A percentile compares a stretch with the other conserved stretches of the same genome.
Conservation (phyloP, 2,113 vertebrate species). For the Numida meleagris region DNA sequence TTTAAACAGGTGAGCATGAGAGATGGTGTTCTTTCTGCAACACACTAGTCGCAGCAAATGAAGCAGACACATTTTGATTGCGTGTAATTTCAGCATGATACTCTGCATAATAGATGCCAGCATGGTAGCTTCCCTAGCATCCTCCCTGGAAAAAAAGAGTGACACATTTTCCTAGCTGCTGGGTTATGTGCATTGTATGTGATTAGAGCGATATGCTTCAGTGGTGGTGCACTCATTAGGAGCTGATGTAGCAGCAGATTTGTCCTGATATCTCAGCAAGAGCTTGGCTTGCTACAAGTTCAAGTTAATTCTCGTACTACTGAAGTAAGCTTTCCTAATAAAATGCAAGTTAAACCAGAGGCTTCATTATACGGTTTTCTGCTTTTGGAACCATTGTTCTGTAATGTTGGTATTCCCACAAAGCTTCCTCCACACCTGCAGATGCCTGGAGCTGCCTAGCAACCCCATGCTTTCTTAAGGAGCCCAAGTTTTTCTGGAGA, state of each 20-base stretch:
- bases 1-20: background rate
- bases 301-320: background rate
- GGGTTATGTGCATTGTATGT: background rate
- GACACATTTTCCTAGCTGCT: background rate
- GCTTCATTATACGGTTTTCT: background rate
- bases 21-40: rapidly evolving
- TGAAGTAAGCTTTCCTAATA: background rate
- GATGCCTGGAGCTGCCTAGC: constrained; percentile 47
- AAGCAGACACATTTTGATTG: background rate
- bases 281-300: rapidly evolving
- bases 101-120: background rate
- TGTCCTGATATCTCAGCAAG: background rate
- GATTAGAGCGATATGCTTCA: rapidly evolving
- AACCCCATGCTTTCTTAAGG: background rate
- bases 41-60: background rate
- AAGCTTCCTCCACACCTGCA: background rate
- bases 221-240: background rate
- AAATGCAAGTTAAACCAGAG: background rate
- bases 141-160: background rate
- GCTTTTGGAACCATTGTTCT: background rate
- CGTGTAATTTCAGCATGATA: background rate
- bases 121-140: background rate
- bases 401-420: background rate
- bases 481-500: background rate
- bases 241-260: background rate